Percentiles rank a stretch among this genome's conserved stretches.
Conservation (phyloP, 2,888 invertebrate genomes). For the Biston betularia region DNA sequence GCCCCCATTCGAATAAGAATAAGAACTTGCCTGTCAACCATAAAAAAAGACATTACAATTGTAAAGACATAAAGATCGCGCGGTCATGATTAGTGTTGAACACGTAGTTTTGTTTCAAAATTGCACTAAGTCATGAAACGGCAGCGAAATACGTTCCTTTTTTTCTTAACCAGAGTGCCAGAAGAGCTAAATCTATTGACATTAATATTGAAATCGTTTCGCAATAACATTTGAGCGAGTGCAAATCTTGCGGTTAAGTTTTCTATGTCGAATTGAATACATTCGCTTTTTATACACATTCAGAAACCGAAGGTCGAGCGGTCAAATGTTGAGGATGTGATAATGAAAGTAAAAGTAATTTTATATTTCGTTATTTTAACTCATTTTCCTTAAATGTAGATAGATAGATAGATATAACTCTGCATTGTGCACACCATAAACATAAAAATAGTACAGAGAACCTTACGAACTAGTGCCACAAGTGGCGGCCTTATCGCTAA, state of each 20-base stretch:
- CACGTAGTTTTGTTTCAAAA: no score
- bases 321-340: slow-evolving; percentile 23
- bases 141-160: not conserved
- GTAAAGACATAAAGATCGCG: no score
- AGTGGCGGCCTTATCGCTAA: no score
- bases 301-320: slow-evolving; percentile 35
- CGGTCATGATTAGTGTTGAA: no score
- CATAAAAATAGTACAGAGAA: no score
- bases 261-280: slow-evolving; percentile 39
- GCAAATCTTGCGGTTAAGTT: slow-evolving; percentile 37
- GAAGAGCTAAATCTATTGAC: slow-evolving; percentile 14
- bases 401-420: no score
- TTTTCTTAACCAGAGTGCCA: not conserved
- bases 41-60: no score
- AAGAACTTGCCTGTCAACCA: no score
- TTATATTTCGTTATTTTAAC: slow-evolving; percentile 12
- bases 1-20: no score
- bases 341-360: slow-evolving; percentile 20
- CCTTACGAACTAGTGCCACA: no score
- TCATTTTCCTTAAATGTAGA: not conserved
- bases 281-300: slow-evolving; percentile 34
- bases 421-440: no score
- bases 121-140: no score
- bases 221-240: slow-evolving; percentile 38
- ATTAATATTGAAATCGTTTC: slow-evolving; percentile 33